Evolutionary conservation across 2,888 invertebrate species (phyloP).

Genomic region (Germaria angustata): DNA sequence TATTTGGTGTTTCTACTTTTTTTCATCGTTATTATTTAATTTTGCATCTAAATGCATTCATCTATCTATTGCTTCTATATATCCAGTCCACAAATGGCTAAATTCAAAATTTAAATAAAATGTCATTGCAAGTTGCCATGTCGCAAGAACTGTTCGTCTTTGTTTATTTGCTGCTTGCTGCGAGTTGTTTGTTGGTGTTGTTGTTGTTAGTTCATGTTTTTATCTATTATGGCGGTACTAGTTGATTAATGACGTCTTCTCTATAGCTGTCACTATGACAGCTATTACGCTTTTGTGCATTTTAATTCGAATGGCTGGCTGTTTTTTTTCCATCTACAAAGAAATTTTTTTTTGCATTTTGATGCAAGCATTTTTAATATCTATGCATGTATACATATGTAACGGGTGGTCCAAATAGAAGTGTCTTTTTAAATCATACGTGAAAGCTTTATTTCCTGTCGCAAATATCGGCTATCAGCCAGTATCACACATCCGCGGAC

Average conservation of each 20-base stretch:
- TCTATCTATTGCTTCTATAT: slow-evolving; percentile 26
- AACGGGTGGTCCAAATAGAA: too few relatives aligned
- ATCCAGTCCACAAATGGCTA: slow-evolving; percentile 4
- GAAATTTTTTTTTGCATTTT: not conserved
- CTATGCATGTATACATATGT: too few relatives aligned
- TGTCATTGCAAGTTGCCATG: slow-evolving; percentile 25
- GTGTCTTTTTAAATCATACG: too few relatives aligned
- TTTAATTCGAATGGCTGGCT: slow-evolving; percentile 57
- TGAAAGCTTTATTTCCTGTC: too few relatives aligned
- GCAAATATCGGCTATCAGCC: too few relatives aligned
- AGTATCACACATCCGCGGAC: too few relatives aligned
- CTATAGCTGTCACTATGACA: slow-evolving; percentile 65
- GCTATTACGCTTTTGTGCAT: slow-evolving; percentile 67
- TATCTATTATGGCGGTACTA: slow-evolving; percentile 54
- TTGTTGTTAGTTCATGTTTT: slow-evolving; percentile 14
- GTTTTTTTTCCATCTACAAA: not conserved
- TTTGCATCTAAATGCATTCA: slow-evolving; percentile 40
- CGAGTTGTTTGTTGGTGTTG: slow-evolving; percentile 18
- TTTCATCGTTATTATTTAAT: slow-evolving; percentile 17
- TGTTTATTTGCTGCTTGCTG: slow-evolving; percentile 19
- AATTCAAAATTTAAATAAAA: slow-evolving; percentile 41
- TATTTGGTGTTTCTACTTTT: not conserved
- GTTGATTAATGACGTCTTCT: slow-evolving; percentile 68
- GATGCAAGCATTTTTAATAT: slow-evolving; percentile 17
- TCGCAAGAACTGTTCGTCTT: slow-evolving; percentile 7